These are phyloP conservation scores for Hippocampus comes DNA, from an alignment of 2,113 vertebrate species.

Conservation along the genomic window DNA sequence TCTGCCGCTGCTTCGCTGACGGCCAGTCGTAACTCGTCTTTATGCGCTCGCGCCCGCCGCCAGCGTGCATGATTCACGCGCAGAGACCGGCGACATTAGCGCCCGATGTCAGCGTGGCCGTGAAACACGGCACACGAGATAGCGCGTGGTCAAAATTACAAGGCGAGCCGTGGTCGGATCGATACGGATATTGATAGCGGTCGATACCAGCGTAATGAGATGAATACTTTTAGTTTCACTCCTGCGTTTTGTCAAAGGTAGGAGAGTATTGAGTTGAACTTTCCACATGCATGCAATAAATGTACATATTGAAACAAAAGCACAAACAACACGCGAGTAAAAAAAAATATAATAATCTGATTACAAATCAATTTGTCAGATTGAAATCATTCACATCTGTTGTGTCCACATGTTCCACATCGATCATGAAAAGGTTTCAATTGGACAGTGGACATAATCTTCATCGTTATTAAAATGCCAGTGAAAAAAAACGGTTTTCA, in stretches of 20 bases:
- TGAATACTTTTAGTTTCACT: neutral
- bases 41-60: conserved; percentile 39
- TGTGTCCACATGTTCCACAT: neutral
- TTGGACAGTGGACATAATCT: neutral
- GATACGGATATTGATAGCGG: neutral
- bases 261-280: too few relatives aligned
- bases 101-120: neutral
- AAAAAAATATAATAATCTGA: neutral
- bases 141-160: neutral
- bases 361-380: neutral
- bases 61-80: conserved; percentile 16
- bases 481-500: neutral
- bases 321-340: too few relatives aligned
- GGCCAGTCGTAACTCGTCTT: conserved; percentile 53
- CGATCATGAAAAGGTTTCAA: neutral
- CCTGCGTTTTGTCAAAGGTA: too few relatives aligned
- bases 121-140: neutral
- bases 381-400: neutral
- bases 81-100: conserved; percentile 4
- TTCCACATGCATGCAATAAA: too few relatives aligned
- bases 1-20: conserved; percentile 42
- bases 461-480: neutral
- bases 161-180: neutral
- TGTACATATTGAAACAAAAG: too few relatives aligned
- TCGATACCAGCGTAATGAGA: neutral